Conservation (phyloP, 2,797 vertebrate genomes). For the Manis javanica region DNA sequence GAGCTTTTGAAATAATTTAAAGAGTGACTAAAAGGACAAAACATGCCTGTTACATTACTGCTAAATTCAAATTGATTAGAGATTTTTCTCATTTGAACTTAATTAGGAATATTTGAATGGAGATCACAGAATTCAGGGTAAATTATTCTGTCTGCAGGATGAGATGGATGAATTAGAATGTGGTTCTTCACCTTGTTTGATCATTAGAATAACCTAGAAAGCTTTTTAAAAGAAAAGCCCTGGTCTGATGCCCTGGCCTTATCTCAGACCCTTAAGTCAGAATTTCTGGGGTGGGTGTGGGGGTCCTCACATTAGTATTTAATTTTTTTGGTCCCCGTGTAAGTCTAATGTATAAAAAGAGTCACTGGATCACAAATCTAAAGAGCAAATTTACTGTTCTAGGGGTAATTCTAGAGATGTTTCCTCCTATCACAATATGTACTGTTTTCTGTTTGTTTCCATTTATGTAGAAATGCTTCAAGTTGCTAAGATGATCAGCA, state of each 20-base stretch:
- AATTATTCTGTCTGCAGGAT: neutral
- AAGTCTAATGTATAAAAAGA: neutral
- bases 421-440: neutral
- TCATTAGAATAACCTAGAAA: neutral
- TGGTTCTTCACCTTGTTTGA: neutral
- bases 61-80: neutral
- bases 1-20: constrained; percentile 52
- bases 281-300: neutral
- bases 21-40: neutral
- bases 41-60: neutral
- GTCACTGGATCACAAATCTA: neutral
- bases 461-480: neutral
- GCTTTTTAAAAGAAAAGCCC: neutral
- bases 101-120: neutral
- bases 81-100: neutral
- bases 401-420: neutral
- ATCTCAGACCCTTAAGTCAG: neutral
- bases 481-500: neutral
- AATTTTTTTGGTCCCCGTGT: neutral
- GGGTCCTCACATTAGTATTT: neutral
- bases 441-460: neutral
- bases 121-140: neutral
- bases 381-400: neutral
- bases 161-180: neutral
- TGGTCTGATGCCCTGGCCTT: neutral